Evolutionary conservation across 2,888 invertebrate genomes (phyloP), one percentile per base, ranked within the genome.

Genomic region (Scotopteryx bipunctaria): DNA sequence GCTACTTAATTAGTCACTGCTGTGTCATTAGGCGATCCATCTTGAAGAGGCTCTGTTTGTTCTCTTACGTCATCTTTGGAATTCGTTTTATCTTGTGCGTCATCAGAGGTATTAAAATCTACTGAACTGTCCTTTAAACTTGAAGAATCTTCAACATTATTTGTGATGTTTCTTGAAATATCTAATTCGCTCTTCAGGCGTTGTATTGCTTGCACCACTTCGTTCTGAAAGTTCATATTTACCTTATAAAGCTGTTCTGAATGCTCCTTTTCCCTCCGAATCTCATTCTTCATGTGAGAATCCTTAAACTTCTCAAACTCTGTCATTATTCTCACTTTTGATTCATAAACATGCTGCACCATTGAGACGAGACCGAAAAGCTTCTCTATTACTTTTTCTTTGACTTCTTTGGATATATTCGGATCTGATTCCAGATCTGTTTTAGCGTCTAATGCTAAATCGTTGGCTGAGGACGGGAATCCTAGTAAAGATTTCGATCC

Each of bases 241-340:
- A 90, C 56, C 57, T 86, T 90, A 55, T 89, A 90, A 29, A 90
- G 52, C 49, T 89, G 89, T 47, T 89, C 90, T 0, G 90, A 84
- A 64, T 90, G 84, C 21, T 90, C 90, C 21, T 81, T 85, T 49
- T 90, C 89, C 60, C 86, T 76, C 64, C 89, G 71, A 0, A 77
- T 55, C 58, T 90, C 90, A 42, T 83, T 88, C 50, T 76, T 88
- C 67, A 84, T 66, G 50, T 89, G 83, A 0, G 78, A 85, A 6
- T 90, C 90, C 47, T 90, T 90, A 52, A 76, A 88, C 63, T 86
- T 89, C 6, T 90, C 90, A 42, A 79, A 87, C 41, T 90, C 90
- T 0, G 80, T 76, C 84, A 86, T 85, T 2, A 89, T 70, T 55
- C 90, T 76, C 23, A 89, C 87, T 69, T 90, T 90, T 2, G 90